Conservation (phyloP, 1,140 invertebrate genomes). For the Yoshiicerus persimilis region DNA sequence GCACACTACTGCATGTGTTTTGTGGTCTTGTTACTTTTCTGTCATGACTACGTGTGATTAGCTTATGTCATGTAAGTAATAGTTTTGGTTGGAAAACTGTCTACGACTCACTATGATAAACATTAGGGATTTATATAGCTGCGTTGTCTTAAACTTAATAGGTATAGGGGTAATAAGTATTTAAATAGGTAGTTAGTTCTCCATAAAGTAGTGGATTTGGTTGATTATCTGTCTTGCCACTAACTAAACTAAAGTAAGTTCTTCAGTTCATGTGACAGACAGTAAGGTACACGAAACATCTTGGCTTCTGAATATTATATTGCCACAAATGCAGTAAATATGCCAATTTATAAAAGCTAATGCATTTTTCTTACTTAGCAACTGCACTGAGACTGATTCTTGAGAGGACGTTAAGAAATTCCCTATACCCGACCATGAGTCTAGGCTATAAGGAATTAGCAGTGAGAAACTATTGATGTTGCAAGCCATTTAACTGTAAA, state of each 20-base stretch:
- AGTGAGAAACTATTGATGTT: not conserved
- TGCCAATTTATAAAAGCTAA: not conserved
- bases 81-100: not conserved
- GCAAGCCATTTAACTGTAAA: slow-evolving; percentile 16
- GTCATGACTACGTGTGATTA: not conserved
- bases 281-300: not conserved
- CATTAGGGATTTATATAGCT: not conserved
- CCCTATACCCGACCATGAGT: not conserved
- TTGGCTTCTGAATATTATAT: not conserved
- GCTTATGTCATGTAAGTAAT: not conserved
- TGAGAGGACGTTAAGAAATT: not conserved
- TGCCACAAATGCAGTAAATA: not conserved
- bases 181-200: not conserved
- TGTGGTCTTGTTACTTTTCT: not conserved
- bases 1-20: not conserved
- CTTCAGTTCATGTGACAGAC: not conserved
- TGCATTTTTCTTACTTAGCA: not conserved
- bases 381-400: not conserved
- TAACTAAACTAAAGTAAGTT: not conserved
- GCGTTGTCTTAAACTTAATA: not conserved
- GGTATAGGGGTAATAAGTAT: not conserved
- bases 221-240: not conserved
- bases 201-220: not conserved
- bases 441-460: not conserved
- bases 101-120: too few relatives aligned